phyloP scores from a whole-genome alignment of 1,140 invertebrate genomes.

The Spodoptera litura region DNA sequence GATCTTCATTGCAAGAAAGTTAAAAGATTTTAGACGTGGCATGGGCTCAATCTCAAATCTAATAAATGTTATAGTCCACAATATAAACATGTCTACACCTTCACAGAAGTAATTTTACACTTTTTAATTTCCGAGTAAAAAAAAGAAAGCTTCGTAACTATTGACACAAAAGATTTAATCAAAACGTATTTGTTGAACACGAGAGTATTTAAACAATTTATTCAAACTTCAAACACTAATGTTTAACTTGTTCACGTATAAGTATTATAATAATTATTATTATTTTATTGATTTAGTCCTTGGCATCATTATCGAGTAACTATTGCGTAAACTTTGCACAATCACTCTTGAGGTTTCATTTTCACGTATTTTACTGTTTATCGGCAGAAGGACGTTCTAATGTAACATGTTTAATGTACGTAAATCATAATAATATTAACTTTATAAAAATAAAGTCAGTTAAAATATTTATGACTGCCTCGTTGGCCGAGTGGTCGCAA shows the following conservation, averaged over 20 bases:
- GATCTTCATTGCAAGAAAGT: too few relatives aligned
- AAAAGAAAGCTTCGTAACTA: background rate
- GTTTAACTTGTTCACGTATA: background rate
- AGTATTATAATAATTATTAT: background rate
- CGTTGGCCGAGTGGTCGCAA: too few relatives aligned
- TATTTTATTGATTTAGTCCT: constrained; percentile 1
- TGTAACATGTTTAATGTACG: too few relatives aligned
- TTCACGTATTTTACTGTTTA: background rate
- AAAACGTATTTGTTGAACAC: background rate
- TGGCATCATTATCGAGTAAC: constrained; percentile 1
- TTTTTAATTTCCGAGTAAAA: background rate
- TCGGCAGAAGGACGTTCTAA: background rate
- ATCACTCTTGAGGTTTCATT: background rate
- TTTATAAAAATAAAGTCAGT: too few relatives aligned
- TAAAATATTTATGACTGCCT: too few relatives aligned
- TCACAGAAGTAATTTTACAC: too few relatives aligned
- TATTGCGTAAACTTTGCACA: background rate
- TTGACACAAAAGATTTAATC: background rate
- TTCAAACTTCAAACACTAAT: background rate
- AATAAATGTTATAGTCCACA: too few relatives aligned
- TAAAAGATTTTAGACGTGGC: too few relatives aligned
- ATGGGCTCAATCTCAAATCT: too few relatives aligned
- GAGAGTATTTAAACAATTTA: background rate
- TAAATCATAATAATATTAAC: background rate
- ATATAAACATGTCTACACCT: too few relatives aligned